Evolutionary conservation across 2,113 vertebrate genomes (phyloP).

Genomic region (Thryonomys swinderianus): DNA sequence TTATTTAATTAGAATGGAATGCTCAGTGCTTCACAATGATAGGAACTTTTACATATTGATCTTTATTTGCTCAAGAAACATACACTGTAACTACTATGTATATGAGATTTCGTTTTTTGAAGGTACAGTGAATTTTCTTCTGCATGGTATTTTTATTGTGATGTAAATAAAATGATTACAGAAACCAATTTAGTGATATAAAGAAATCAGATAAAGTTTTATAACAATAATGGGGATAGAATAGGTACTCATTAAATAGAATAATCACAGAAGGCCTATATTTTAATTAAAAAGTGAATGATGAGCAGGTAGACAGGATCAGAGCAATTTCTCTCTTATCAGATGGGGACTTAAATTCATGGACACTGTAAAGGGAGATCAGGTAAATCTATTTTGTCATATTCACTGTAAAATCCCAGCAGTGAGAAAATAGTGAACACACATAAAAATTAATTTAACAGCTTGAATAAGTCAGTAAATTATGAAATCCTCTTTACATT

Average conservation of each 20-base stretch:
- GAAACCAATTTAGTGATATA: background rate
- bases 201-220: background rate
- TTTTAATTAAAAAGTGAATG: constrained; percentile 15
- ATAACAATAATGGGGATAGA: background rate
- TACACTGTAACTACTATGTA: background rate
- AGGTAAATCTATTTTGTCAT: background rate
- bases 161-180: background rate
- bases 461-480: background rate
- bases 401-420: background rate
- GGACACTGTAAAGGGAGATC: background rate
- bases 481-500: background rate
- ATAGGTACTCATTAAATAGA: background rate
- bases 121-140: background rate
- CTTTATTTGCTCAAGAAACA: background rate
- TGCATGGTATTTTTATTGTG: background rate
- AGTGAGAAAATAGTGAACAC: background rate
- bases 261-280: background rate
- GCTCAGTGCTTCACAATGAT: background rate
- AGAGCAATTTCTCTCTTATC: background rate
- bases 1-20: background rate
- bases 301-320: background rate
- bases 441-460: background rate
- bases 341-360: background rate
- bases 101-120: background rate
- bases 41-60: background rate